phyloP scores from a whole-genome alignment of 64 coral and sea anemone species.

The Stichodactyla mertensii region DNA sequence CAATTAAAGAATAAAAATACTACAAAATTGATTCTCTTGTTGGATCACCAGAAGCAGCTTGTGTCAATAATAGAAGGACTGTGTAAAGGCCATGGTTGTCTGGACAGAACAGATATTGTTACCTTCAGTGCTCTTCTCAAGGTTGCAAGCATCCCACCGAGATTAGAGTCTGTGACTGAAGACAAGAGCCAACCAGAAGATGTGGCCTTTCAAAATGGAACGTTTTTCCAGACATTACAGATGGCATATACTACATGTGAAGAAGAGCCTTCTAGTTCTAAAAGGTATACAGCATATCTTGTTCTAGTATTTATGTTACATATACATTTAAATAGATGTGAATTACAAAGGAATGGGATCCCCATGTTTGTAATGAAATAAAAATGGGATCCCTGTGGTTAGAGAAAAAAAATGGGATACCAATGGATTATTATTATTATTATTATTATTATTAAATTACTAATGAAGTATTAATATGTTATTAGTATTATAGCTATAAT shows the following conservation, averaged over 20 bases:
- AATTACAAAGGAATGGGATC: neutral
- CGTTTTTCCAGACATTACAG: constrained; percentile 45
- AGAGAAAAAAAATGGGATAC: no score
- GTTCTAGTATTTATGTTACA: no score
- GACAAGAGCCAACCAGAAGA: neutral
- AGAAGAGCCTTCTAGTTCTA: constrained; percentile 3
- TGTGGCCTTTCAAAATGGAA: neutral
- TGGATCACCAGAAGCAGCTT: constrained; percentile 60
- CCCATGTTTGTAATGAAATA: neutral
- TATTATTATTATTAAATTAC: no score
- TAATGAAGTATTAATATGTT: no score
- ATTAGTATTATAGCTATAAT: no score
- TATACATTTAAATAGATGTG: neutral
- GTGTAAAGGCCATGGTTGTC: constrained; percentile 96
- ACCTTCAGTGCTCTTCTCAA: constrained; percentile 40
- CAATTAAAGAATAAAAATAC: neutral
- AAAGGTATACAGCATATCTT: neutral
- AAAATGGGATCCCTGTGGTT: no score
- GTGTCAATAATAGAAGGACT: constrained; percentile 90
- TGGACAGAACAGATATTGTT: constrained; percentile 72
- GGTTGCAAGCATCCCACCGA: constrained; percentile 18
- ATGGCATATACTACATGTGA: constrained; percentile 31
- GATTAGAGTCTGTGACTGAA: neutral
- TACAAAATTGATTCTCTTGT: neutral
- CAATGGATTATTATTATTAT: no score